Conservation (phyloP, 2,797 vertebrate genomes). For the Gallinago solitaria region DNA sequence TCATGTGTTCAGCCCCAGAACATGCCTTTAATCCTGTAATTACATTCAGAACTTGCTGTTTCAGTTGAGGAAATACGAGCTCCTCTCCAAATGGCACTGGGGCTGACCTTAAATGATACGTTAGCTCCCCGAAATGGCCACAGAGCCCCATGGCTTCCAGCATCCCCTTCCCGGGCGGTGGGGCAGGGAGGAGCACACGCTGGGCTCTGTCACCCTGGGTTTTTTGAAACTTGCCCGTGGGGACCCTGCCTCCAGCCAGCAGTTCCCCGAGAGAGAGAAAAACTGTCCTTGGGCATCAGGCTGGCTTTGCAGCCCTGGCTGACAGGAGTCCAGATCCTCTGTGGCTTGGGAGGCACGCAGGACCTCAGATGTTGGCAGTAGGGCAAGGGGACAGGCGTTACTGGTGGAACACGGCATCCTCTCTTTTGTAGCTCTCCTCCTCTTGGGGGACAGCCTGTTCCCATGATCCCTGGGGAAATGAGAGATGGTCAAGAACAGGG, state of each 20-base stretch:
- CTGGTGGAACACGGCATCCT: not conserved
- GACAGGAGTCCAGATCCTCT: not conserved
- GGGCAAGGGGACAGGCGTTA: accelerated
- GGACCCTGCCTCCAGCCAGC: not conserved
- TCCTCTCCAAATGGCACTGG: constrained; percentile 71
- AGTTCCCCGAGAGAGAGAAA: not conserved
- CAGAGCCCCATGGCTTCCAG: not conserved
- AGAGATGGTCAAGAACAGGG: not conserved
- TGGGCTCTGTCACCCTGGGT: not conserved
- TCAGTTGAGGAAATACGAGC: constrained; percentile 78
- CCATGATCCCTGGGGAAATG: not conserved
- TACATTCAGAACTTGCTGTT: constrained; percentile 75
- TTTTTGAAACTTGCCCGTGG: not conserved
- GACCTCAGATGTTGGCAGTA: accelerated
- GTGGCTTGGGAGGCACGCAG: not conserved
- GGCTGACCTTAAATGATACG: constrained; percentile 75
- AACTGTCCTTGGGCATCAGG: accelerated
- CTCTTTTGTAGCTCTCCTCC: not conserved
- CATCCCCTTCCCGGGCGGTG: not conserved
- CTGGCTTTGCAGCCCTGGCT: not conserved
- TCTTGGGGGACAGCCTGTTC: not conserved
- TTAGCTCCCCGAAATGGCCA: constrained; percentile 40
- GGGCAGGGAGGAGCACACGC: accelerated
- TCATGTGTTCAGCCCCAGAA: constrained; percentile 67
- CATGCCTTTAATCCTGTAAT: constrained; percentile 74